Base-by-base conservation (phyloP, 2,888 invertebrate species). In the Anagyrus pseudococci region DNA sequence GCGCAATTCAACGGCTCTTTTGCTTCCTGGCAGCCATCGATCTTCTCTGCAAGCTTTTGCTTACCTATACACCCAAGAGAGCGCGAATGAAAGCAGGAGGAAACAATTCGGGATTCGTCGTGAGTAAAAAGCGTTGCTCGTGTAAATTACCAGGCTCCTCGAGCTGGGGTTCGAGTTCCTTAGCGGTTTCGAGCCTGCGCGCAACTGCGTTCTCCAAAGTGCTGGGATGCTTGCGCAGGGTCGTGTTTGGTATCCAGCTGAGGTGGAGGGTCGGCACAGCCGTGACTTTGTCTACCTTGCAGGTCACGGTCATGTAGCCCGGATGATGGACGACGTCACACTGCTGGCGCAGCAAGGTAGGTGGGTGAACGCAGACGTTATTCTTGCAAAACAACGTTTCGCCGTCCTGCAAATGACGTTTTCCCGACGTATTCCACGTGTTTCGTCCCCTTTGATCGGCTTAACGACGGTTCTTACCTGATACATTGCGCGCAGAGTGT, bases 341-440 rank as follows among this genome's bases (percentile, higher is more conserved):
- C 73, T 92, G 91, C 72, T 91, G 91, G 52, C 94, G 86, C 55
- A 92, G 87, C 66, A 92, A 86, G 0, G 92, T 91, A 50, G 95
- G 94, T 6, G 96, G 96, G 84, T 98, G 97, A 48, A 98, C 96
- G 81, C 97, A 98, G 37, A 98, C 96, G 82, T 98, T 97, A 81
- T 98, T 98, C 83, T 97, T 98, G 82, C 93, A 93, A 81, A 92
- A 93, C 53, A 93, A 83, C 64, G 92, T 88, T 83, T 93, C 93
- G 75, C 93, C 93, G 81, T 93, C 92, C 78, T 91, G 89, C 2
- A 25, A 19, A 26, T 46, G 10, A 43, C 7, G 13, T n/a, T n/a
- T n/a, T n/a, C n/a, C n/a, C n/a, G n/a, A n/a, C n/a, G n/a, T n/a
- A n/a, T n/a, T n/a, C n/a, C n/a, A n/a, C n/a, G n/a, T n/a, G n/a